Evolutionary conservation across 2,113 vertebrate species (phyloP), one percentile per base, ranked within the genome.

Genomic region (Chlamydotis undulata): DNA sequence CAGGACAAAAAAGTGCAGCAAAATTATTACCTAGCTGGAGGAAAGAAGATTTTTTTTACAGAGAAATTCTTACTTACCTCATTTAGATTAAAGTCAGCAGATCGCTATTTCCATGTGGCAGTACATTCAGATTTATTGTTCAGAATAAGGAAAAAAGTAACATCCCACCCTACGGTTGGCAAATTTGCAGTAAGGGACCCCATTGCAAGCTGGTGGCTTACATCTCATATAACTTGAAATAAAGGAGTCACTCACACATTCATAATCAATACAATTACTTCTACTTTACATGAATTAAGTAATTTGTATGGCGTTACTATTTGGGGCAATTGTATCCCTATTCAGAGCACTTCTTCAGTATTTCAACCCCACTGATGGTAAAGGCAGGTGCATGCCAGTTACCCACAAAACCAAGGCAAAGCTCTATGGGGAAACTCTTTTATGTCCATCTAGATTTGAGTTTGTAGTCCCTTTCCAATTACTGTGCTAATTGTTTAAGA

Each of bases 401-500:
- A 85, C 91, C 81, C 93, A 96, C 86, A 93, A 92, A 94, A 97
- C 68, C 57, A 78, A 94, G 80, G 94, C 80, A 91, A 93, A 93
- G 89, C 96, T 95, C 88, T 97, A 88, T 93, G 69, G 79, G 96
- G 92, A 88, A 94, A 95, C 84, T 92, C 97, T 97, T 98, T 97
- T 97, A 97, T 97, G 90, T 97, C 87, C 78, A 81, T 96, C 96
- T 97, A 97, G 79, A 97, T 97, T 97, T 97, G 96, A 97, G 97
- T 97, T 96, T 96, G 96, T 96, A 95, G 91, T 90, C 90, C 93
- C 85, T 96, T 97, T 98, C 96, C 97, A 98, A 97, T 98, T 97
- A 98, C 93, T 96, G 79, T 78, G 63, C 85, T 98, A 98, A 98
- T 98, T 98, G 97, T 97, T 98, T 97, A 98, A 98, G 92, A 96